These are phyloP conservation scores for Caenorhabditis uteleia DNA, from an alignment of 2,888 invertebrate genomes.

Conservation along the genomic window DNA sequence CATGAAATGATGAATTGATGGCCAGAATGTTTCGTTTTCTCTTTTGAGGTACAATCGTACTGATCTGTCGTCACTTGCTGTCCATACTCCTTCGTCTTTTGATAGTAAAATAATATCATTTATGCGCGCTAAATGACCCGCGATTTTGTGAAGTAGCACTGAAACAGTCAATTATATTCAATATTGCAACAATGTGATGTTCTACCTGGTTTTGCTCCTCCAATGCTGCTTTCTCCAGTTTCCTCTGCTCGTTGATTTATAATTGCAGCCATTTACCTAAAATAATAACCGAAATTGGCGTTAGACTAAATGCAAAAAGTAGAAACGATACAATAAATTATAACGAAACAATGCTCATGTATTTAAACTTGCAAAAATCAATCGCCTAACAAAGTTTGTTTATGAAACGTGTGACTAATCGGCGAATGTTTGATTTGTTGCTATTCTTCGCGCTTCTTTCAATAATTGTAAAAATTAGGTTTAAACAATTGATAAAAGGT, in stretches of 20 bases:
- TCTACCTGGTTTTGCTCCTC: slow-evolving; percentile 14
- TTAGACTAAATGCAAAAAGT: neutral
- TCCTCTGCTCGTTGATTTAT: slow-evolving; percentile 44
- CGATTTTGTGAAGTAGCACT: slow-evolving; percentile 63
- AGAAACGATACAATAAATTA: no score
- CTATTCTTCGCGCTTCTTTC: no score
- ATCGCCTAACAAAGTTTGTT: no score
- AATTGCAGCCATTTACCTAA: slow-evolving; percentile 48
- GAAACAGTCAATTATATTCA: slow-evolving; percentile 1
- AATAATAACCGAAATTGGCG: slow-evolving; percentile 1
- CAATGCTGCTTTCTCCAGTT: slow-evolving; percentile 37
- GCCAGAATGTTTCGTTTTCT: slow-evolving; percentile 98
- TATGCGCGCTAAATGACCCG: slow-evolving; percentile 64
- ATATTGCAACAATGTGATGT: neutral
- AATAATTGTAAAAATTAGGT: no score
- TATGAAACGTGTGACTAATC: no score
- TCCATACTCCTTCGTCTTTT: slow-evolving; percentile 58
- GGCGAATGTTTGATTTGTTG: no score
- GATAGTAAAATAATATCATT: slow-evolving; percentile 58
- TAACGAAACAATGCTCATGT: no score
- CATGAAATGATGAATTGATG: slow-evolving; percentile 81
- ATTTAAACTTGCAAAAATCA: no score
- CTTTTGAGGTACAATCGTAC: slow-evolving; percentile 93
- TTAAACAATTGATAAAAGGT: no score
- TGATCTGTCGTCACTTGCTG: slow-evolving; percentile 57